phyloP scores from a whole-genome alignment of 1,140 invertebrate species.

The Listronotus bonariensis region DNA sequence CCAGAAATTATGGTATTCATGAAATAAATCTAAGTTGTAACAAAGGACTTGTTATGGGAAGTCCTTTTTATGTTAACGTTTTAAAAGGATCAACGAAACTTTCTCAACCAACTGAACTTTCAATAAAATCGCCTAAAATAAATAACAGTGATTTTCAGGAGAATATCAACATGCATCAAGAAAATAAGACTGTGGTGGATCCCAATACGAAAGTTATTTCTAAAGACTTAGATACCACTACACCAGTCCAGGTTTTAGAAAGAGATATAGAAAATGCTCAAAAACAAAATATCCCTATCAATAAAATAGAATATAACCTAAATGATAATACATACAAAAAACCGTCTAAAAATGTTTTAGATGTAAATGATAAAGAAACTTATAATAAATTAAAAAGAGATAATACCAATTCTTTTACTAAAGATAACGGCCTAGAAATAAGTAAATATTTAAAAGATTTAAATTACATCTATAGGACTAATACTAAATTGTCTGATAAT shows the following conservation, averaged over 20 bases:
- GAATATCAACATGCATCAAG: too few relatives aligned
- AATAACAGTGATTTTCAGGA: too few relatives aligned
- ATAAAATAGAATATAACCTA: too few relatives aligned
- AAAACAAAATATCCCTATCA: too few relatives aligned
- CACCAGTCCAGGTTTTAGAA: neutral
- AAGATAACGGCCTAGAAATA: conserved; percentile 2
- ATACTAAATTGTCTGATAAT: neutral
- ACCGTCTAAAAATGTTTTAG: neutral
- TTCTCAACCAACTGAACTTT: too few relatives aligned
- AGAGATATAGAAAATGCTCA: neutral
- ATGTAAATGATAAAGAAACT: neutral
- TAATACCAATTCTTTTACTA: neutral
- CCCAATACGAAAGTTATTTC: neutral
- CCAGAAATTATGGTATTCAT: conserved; percentile 48
- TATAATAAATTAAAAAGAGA: neutral
- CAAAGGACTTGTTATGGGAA: conserved; percentile 45
- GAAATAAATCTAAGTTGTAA: conserved; percentile 46
- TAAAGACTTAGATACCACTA: neutral
- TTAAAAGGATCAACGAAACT: conserved; percentile 9
- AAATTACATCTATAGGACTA: neutral
- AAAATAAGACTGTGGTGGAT: neutral
- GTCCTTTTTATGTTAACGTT: conserved; percentile 47
- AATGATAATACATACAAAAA: too few relatives aligned
- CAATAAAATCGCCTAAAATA: too few relatives aligned
- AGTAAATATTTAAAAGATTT: conserved; percentile 24